Percentiles rank a stretch among this genome's conserved stretches.
Evolutionary conservation across 64 coral and sea anemone species (phyloP).

Genomic region (Stichodactyla mertensii): DNA sequence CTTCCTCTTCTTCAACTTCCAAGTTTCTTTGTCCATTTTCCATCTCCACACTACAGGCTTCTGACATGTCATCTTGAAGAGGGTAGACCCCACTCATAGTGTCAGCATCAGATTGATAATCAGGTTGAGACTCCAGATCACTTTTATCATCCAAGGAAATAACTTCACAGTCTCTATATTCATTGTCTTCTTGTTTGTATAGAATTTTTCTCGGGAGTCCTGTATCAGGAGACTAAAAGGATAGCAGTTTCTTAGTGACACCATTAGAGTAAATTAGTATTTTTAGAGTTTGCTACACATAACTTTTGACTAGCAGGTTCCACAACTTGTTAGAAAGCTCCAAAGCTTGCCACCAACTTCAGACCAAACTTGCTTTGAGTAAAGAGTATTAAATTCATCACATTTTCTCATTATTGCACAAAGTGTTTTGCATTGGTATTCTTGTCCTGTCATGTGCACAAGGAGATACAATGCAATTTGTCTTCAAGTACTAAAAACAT

Average conservation of each 20-base stretch:
- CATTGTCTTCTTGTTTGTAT: not conserved
- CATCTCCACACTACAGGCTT: conserved; percentile 1
- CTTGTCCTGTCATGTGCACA: no score
- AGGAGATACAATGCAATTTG: no score
- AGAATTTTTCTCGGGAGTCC: not conserved
- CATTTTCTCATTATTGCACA: no score
- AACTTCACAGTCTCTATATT: not conserved
- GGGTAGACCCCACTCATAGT: conserved; percentile 55
- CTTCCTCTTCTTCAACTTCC: conserved; percentile 3
- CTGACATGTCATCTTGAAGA: conserved; percentile 34
- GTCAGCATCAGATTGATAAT: conserved; percentile 38
- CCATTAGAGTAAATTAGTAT: not conserved
- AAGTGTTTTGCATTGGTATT: no score
- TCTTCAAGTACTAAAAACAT: no score
- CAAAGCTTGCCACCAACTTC: no score
- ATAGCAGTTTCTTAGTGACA: not conserved
- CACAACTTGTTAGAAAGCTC: no score
- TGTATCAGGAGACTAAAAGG: not conserved
- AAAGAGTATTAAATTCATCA: no score
- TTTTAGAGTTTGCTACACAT: no score
- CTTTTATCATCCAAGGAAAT: not conserved
- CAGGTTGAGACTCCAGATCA: conserved; percentile 23
- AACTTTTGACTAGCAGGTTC: no score
- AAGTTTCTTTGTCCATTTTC: not conserved
- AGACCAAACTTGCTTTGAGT: no score